phyloP scores from a whole-genome alignment of 2,888 invertebrate species.

The Dichetophora obliterata region DNA sequence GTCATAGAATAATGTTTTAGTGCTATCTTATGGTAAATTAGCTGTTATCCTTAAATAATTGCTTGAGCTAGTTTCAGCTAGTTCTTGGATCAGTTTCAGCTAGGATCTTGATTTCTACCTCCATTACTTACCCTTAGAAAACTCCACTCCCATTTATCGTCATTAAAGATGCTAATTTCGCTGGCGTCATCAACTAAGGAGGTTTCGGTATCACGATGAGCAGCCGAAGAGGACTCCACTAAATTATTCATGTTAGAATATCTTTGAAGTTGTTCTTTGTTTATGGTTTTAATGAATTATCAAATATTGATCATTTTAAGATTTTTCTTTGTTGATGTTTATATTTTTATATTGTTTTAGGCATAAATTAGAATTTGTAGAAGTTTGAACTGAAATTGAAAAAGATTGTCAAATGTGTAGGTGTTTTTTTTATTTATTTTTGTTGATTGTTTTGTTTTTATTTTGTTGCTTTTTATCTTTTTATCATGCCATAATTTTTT shows the following conservation, averaged over 20 bases:
- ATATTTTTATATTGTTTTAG: neutral
- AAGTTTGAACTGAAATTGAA: too few relatives aligned
- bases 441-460: too few relatives aligned
- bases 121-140: constrained; percentile 59
- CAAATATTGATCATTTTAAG: constrained; percentile 1
- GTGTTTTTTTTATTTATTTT: too few relatives aligned
- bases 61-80: too few relatives aligned
- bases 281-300: neutral
- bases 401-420: too few relatives aligned
- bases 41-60: too few relatives aligned
- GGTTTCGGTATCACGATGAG: neutral
- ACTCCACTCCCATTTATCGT: constrained; percentile 69
- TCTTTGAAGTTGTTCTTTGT: neutral
- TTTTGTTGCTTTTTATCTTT: too few relatives aligned
- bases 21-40: too few relatives aligned
- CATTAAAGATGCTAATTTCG: constrained; percentile 56
- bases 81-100: too few relatives aligned
- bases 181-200: constrained; percentile 35
- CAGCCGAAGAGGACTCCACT: constrained; percentile 48
- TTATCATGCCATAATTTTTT: too few relatives aligned
- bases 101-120: neutral
- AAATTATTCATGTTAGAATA: constrained; percentile 48
- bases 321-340: neutral
- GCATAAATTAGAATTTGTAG: neutral
- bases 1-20: too few relatives aligned